These are phyloP conservation scores for Nansenia antarctica DNA, from an alignment of 2,113 vertebrate species.

Conservation along the genomic window DNA sequence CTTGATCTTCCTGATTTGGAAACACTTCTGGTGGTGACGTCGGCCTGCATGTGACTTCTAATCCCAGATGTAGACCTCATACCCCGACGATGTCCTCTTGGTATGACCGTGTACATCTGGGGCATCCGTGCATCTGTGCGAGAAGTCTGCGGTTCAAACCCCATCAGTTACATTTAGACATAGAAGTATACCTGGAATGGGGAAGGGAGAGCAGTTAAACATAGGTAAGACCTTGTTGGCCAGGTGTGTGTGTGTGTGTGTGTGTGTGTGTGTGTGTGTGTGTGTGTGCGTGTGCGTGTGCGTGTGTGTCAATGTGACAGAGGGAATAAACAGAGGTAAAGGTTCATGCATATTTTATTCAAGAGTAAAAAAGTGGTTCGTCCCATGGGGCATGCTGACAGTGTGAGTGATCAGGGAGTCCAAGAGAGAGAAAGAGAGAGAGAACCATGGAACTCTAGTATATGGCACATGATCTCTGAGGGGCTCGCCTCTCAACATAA, in stretches of 20 bases:
- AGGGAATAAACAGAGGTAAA: constrained; percentile 61
- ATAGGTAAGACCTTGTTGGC: not conserved
- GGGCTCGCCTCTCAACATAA: constrained; percentile 73
- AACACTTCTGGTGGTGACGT: too few relatives aligned
- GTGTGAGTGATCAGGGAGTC: constrained; percentile 76
- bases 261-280: constrained; percentile 3
- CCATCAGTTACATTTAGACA: too few relatives aligned
- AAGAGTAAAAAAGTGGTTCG: constrained; percentile 85
- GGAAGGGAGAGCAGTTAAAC: too few relatives aligned
- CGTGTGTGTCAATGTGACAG: not conserved
- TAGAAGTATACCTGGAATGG: too few relatives aligned
- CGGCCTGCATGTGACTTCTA: too few relatives aligned
- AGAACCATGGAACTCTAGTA: constrained; percentile 65
- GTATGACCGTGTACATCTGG: too few relatives aligned
- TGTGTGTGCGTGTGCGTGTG: not conserved
- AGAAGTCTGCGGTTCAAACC: too few relatives aligned
- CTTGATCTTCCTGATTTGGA: too few relatives aligned
- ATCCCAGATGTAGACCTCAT: too few relatives aligned
- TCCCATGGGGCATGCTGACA: constrained; percentile 85
- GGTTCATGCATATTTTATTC: constrained; percentile 89
- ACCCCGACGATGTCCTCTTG: too few relatives aligned
- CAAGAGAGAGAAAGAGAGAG: constrained; percentile 54
- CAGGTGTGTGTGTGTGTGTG: not conserved
- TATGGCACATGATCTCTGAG: constrained; percentile 69
- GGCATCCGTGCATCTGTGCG: too few relatives aligned